Conservation (phyloP, 2,888 invertebrate genomes). For the Cantharis lateralis region DNA sequence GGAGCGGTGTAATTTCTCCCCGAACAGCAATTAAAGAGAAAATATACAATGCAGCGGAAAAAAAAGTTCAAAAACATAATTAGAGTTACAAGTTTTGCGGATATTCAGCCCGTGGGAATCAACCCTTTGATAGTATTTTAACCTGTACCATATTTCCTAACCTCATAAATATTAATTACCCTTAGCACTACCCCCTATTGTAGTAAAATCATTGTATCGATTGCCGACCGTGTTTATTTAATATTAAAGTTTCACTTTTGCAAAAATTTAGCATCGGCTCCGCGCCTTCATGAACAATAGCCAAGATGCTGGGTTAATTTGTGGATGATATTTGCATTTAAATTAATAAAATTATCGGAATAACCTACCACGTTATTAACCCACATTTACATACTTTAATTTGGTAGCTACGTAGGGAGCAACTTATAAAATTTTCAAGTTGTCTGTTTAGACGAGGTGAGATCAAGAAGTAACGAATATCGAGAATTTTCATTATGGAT, state of each 20-base stretch:
- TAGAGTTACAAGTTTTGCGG: conserved; percentile 34
- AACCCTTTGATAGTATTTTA: conserved; percentile 35
- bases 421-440: background rate
- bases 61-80: conserved; percentile 34
- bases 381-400: conserved; percentile 13
- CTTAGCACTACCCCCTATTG: conserved; percentile 15
- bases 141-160: conserved; percentile 31
- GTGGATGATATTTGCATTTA: conserved; percentile 11
- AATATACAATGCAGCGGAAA: conserved; percentile 30
- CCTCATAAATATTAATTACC: conserved; percentile 33
- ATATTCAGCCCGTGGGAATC: conserved; percentile 32
- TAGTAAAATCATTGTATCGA: conserved; percentile 11
- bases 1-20: conserved; percentile 36
- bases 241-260: background rate
- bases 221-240: background rate
- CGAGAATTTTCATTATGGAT: no score
- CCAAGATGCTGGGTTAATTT: conserved; percentile 2
- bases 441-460: background rate
- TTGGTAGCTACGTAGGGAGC: background rate
- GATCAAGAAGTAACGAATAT: no score
- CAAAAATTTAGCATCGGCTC: background rate
- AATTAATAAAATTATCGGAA: conserved; percentile 17
- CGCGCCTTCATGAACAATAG: background rate
- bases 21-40: conserved; percentile 33
- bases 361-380: conserved; percentile 3